A percentile compares a stretch with the other conserved stretches of the same genome.
Conservation (phyloP, 2,888 invertebrate genomes). For the Synanthedon tipuliformis region DNA sequence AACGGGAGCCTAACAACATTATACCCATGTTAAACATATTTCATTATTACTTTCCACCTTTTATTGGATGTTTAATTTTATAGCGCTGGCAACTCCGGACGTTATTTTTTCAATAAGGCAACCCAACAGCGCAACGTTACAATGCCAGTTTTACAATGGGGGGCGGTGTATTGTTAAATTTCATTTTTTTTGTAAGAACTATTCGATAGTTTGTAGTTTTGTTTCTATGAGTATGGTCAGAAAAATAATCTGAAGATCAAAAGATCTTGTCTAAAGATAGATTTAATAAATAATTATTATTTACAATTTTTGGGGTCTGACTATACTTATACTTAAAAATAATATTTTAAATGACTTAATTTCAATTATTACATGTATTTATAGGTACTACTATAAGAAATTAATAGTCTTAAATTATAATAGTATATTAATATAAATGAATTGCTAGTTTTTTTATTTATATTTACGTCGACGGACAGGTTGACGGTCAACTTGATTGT, state of each 20-base stretch:
- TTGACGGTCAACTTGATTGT: too few species aligned
- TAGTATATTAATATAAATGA: too few species aligned
- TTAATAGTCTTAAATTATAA: too few species aligned
- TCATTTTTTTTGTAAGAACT: slow-evolving; percentile 38
- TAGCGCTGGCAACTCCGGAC: slow-evolving; percentile 49
- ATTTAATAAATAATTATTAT: not conserved
- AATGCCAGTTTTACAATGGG: slow-evolving; percentile 48
- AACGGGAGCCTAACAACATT: slow-evolving; percentile 66
- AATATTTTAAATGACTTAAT: too few species aligned
- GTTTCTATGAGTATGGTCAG: slow-evolving; percentile 22
- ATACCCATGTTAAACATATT: slow-evolving; percentile 70
- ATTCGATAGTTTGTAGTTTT: slow-evolving; percentile 17
- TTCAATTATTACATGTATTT: too few species aligned
- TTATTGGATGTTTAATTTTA: slow-evolving; percentile 64
- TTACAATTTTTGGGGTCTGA: too few species aligned
- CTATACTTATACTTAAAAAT: too few species aligned
- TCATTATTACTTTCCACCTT: slow-evolving; percentile 65
- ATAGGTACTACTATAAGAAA: too few species aligned
- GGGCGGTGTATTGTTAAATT: slow-evolving; percentile 67
- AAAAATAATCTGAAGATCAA: slow-evolving; percentile 7
- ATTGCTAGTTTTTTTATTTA: too few species aligned
- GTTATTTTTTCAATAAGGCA: slow-evolving; percentile 30
- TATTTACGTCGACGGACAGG: too few species aligned
- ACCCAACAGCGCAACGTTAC: slow-evolving; percentile 25
- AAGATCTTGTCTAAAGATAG: not conserved